A percentile compares a stretch with the other conserved stretches of the same genome.
Conservation (phyloP, 2,113 vertebrate genomes). For the Romanogobio albipinnatus region DNA sequence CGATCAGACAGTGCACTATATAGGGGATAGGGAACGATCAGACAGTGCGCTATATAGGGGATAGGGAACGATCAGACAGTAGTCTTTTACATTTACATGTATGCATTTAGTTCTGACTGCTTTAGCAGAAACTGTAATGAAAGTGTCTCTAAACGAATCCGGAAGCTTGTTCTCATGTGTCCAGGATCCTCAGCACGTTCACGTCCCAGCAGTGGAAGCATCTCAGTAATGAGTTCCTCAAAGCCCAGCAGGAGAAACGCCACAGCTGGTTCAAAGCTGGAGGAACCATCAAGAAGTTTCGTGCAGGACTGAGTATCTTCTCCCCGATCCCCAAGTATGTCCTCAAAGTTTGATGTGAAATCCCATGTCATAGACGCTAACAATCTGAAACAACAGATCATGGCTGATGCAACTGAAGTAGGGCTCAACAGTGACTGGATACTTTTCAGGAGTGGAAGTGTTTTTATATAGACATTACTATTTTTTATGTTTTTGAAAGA, state of each 20-base stretch:
- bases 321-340: constrained; percentile 95
- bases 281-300: constrained; percentile 97
- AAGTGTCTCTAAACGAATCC: not conserved
- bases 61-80: no score
- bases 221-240: constrained; percentile 98
- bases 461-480: not conserved
- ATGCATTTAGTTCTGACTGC: not conserved
- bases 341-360: not conserved
- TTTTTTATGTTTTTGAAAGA: no score
- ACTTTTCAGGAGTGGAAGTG: not conserved
- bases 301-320: constrained; percentile 98
- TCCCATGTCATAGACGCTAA: not conserved
- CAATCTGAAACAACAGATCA: not conserved
- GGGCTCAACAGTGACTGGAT: not conserved
- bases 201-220: constrained; percentile 99
- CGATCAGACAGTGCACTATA: no score
- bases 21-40: no score
- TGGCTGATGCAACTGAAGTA: not conserved
- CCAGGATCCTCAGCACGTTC: constrained; percentile 95
- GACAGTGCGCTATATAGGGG: no score
- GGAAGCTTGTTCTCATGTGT: not conserved
- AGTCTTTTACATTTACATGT: no score
- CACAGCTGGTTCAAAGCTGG: constrained; percentile 99
- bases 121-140: not conserved
- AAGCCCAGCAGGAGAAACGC: constrained; percentile 97